Conservation (phyloP, 1,140 invertebrate species). For the Penaeus vannamei region DNA sequence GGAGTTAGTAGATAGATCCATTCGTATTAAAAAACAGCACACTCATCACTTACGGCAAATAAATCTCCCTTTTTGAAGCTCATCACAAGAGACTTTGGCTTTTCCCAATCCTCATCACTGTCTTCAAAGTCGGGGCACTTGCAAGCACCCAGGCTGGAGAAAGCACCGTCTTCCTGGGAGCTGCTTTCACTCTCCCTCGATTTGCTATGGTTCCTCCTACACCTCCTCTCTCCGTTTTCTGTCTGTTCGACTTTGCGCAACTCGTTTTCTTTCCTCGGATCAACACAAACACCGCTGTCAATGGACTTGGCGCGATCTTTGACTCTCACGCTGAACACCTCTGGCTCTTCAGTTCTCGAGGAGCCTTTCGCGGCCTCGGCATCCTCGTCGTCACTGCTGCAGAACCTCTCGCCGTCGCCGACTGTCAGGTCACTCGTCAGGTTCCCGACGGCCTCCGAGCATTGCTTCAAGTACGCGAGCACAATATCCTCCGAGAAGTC, state of each 20-base stretch:
- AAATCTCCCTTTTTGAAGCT: slow-evolving; percentile 47
- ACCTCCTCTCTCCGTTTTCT: slow-evolving; percentile 41
- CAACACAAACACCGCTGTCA: slow-evolving; percentile 54
- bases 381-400: slow-evolving; percentile 47
- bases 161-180: too few species aligned
- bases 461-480: slow-evolving; percentile 34
- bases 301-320: slow-evolving; percentile 50
- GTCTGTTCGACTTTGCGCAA: slow-evolving; percentile 1
- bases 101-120: background rate
- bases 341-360: slow-evolving; percentile 9
- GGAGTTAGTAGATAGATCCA: background rate
- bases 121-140: background rate
- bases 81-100: slow-evolving; percentile 25
- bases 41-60: slow-evolving; percentile 41
- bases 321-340: background rate
- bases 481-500: slow-evolving; percentile 54
- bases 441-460: slow-evolving; percentile 46
- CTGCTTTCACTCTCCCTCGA: background rate
- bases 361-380: background rate
- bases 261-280: slow-evolving; percentile 38
- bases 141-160: too few species aligned
- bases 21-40: background rate
- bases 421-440: slow-evolving; percentile 25
- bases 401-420: slow-evolving; percentile 17
- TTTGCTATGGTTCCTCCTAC: slow-evolving; percentile 4